A percentile compares a stretch with the other conserved stretches of the same genome.
These are phyloP conservation scores for Cotesia chilonis DNA, from an alignment of 1,140 invertebrate species.

Conservation along the genomic window DNA sequence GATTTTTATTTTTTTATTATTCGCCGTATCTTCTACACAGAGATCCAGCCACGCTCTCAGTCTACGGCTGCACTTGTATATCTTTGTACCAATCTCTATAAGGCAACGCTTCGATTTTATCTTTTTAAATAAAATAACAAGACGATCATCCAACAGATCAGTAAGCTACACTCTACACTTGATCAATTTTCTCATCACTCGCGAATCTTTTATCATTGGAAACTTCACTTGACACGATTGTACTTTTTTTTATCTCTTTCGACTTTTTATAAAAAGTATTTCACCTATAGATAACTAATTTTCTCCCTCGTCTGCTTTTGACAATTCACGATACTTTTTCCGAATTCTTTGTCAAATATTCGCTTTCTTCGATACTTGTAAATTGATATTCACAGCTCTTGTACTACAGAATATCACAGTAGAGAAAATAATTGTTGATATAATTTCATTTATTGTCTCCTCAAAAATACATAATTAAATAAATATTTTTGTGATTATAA, in stretches of 20 bases:
- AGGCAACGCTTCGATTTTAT: conserved; percentile 5
- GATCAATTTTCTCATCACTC: conserved; percentile 9
- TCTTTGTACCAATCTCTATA: neutral
- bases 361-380: no score
- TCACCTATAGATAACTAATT: no score
- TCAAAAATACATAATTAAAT: no score
- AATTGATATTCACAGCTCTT: no score
- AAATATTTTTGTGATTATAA: no score
- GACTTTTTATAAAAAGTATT: neutral
- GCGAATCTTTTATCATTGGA: neutral
- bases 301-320: no score
- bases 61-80: neutral
- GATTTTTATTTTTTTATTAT: neutral
- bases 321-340: neutral
- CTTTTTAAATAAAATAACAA: neutral
- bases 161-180: conserved; percentile 1
- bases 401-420: no score
- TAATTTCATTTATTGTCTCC: no score
- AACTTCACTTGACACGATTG: neutral
- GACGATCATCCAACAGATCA: neutral
- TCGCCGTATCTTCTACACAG: neutral
- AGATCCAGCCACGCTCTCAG: neutral
- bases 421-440: no score
- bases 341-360: neutral
- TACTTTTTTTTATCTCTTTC: neutral